A percentile compares a stretch with the other conserved stretches of the same genome.
phyloP scores from a whole-genome alignment of 2,888 invertebrate genomes.

The Metallyticus violacea region DNA sequence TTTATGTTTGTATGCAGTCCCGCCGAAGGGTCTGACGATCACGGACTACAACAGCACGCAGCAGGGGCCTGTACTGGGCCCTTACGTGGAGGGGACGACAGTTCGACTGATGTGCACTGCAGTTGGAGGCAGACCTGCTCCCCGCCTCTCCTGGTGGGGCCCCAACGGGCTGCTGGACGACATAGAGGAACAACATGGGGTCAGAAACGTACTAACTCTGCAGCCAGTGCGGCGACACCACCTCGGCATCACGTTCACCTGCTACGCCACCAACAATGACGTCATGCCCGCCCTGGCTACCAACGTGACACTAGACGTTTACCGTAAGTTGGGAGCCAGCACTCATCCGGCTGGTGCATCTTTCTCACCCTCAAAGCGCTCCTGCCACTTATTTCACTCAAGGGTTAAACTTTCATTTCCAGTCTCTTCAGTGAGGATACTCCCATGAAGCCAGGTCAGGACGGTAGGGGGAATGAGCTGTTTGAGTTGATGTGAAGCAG shows the following conservation, averaged over 20 bases:
- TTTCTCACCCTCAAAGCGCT: no score
- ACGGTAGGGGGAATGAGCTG: no score
- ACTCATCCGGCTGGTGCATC: no score
- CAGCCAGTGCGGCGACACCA: constrained; percentile 67
- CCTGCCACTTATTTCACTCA: no score
- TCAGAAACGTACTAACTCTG: constrained; percentile 66
- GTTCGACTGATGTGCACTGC: background rate
- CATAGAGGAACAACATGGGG: constrained; percentile 64
- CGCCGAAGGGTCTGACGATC: background rate
- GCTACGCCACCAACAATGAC: constrained; percentile 71
- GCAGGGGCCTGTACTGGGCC: background rate
- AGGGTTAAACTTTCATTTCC: no score
- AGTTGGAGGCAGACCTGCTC: constrained; percentile 66
- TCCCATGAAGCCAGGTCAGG: no score
- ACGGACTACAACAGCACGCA: background rate
- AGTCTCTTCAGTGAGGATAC: no score
- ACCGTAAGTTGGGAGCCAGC: no score
- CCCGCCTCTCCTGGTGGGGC: constrained; percentile 74
- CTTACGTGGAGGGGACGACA: background rate
- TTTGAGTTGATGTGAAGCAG: no score
- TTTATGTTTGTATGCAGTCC: background rate
- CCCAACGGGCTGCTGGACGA: constrained; percentile 70
- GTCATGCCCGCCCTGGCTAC: constrained; percentile 66
- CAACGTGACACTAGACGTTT: constrained; percentile 66
- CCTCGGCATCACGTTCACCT: constrained; percentile 65